Base-by-base conservation (phyloP, 2,797 vertebrate species). In the Gallinago solitaria region DNA sequence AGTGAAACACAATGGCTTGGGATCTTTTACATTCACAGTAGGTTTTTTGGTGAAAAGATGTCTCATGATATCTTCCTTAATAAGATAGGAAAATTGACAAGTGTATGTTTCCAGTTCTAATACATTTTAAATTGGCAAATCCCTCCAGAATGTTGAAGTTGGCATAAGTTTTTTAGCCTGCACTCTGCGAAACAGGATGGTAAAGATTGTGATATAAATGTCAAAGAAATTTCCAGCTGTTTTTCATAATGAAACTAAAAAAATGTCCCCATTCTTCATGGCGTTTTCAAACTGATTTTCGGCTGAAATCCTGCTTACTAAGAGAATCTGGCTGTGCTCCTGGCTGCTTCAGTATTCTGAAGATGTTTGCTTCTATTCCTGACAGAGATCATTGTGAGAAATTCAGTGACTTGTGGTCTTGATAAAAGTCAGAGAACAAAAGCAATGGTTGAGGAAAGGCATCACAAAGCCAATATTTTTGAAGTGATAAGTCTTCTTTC, bases 1-100 rank as follows among this genome's bases (percentile, higher is more conserved):
- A 65, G 21, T 63, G 51, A 73, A 50, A 60, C 0, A 0, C 47
- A 56, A 76, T 2, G 45, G 9, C 33, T 51, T 33, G 18, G 4
- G 8, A 33, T 63, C 18, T 88, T 84, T 74, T 65, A 50, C n/a
- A 25, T 12, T n/a, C 35, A 43, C 18, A 57, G 35, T 41, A 65
- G 2, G 0, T 2, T 60, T 91, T 91, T 70, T 71, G 27, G 9
- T 50, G 8, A 33, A 74, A 93, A 82, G 5, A 35, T 53, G 5
- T 28, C 8, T 87, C 24, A 48, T 67, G 9, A 39, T 50, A 39
- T 17, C 3, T 3, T 65, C 12, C 8, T 61, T 67, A 74, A 57
- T 48, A 60, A 80, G 84, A 60, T 1, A 87, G 16, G 27, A 86
- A 80, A 68, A 77, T 33, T 69, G 48, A 9, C 9, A 54, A 67